Base-by-base conservation (phyloP, 2,797 vertebrate species). In the Psittacula echo region DNA sequence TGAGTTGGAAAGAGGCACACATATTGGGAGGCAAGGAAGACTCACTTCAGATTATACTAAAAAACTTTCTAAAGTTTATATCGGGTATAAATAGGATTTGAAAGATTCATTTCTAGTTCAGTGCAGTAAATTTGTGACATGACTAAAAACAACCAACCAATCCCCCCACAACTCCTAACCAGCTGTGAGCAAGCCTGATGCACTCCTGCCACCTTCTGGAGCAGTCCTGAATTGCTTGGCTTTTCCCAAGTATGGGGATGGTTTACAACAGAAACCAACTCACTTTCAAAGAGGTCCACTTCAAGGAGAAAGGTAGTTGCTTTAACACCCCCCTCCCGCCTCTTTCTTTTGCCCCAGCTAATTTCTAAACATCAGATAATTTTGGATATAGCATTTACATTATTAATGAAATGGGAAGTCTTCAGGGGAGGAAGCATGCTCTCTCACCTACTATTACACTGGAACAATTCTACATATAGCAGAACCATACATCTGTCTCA, bases 171-270 rank as follows among this genome's bases (percentile, higher is more conserved):
- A 60, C 14, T 13, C 3, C 5, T 51, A 27, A 21, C 20, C 42
- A 51, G 37, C 71, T 39, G 13, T 42, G 34, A 2, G 1, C 13
- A 53, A 4, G 3, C 37, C 32, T 79, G 64, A 64, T 79, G 37
- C 88, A 34, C 29, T 95, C 71, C 51, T 75, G 77, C 61, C 81
- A 93, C 61, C 68, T 67, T 58, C 84, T 75, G 91, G 72, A 58
- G 58, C 2, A 7, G 24, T 56, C 51, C 24, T 22, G 61, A 80
- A 92, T n/a, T 78, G 78, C 42, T 42, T 68, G 17, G 39, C 27
- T 90, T 80, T 71, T 84, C 60, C 56, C 65, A 79, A n/a, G 3
- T 22, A 51, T 2, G 2, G 29, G 21, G 8, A 74, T 68, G 16
- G 22, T 51, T 95, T 75, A 70, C 34, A 88, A 76, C 5, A 79